phyloP scores from a whole-genome alignment of 2,888 invertebrate species.

The Cremastinae sp. region DNA sequence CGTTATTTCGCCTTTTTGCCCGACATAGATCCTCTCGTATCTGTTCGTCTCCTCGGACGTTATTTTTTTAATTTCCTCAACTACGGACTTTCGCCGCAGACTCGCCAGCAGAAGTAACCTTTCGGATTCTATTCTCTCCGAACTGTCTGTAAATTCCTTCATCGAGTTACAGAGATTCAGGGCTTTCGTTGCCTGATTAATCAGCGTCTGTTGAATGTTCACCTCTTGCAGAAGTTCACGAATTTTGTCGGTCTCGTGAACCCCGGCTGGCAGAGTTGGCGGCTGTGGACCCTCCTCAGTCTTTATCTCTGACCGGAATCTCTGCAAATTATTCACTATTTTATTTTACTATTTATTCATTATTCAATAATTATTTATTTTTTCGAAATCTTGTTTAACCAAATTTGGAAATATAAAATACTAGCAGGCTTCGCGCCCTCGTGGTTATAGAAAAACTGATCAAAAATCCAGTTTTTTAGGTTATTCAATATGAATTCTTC shows the following conservation, averaged over 20 bases:
- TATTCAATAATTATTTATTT: neutral
- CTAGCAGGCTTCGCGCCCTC: too few species aligned
- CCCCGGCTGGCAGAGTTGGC: neutral
- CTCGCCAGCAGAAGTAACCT: conserved; percentile 79
- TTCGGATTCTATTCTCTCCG: conserved; percentile 82
- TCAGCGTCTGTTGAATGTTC: conserved; percentile 67
- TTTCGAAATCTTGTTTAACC: neutral
- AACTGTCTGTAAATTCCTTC: conserved; percentile 80
- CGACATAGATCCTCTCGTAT: conserved; percentile 4
- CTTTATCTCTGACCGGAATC: conserved; percentile 39
- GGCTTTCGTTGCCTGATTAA: conserved; percentile 80
- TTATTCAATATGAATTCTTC: too few species aligned
- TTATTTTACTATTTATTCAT: neutral
- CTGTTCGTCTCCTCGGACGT: conserved; percentile 28
- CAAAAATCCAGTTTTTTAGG: too few species aligned
- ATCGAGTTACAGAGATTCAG: conserved; percentile 80
- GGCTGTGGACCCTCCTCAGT: conserved; percentile 15
- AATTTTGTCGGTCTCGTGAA: conserved; percentile 53
- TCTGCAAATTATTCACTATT: conserved; percentile 27
- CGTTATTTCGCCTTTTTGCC: conserved; percentile 64
- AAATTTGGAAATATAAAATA: too few species aligned
- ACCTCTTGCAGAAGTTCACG: conserved; percentile 67
- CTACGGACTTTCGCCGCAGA: conserved; percentile 63
- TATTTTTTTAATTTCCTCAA: conserved; percentile 67
- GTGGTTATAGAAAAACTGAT: too few species aligned